phyloP scores from a whole-genome alignment of 2,888 invertebrate genomes.

The Nycteola revayana region DNA sequence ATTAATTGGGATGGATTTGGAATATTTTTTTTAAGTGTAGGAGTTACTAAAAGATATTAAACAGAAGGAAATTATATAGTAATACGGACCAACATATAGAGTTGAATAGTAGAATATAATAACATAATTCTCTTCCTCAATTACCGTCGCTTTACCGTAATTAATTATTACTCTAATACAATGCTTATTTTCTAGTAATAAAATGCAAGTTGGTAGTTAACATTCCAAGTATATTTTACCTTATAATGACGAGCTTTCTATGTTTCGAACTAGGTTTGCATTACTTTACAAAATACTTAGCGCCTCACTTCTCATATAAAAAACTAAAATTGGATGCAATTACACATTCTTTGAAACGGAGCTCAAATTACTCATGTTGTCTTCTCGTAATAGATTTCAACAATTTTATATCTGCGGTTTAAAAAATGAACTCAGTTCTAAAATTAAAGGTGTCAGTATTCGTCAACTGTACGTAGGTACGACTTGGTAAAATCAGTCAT shows the following conservation, averaged over 20 bases:
- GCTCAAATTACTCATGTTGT: slow-evolving; percentile 54
- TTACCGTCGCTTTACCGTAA: too few relatives aligned
- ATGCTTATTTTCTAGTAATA: too few relatives aligned
- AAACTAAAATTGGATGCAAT: slow-evolving; percentile 65
- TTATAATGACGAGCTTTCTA: slow-evolving; percentile 35
- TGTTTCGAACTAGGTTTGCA: slow-evolving; percentile 32
- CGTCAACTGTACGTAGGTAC: slow-evolving; percentile 3
- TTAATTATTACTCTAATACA: too few relatives aligned
- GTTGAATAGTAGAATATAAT: too few relatives aligned
- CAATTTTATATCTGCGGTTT: slow-evolving; percentile 26
- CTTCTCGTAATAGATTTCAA: slow-evolving; percentile 48
- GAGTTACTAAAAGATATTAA: too few relatives aligned
- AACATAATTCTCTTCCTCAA: too few relatives aligned
- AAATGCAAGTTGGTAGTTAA: too few relatives aligned
- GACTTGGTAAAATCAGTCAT: slow-evolving; percentile 24
- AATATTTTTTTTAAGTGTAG: too few relatives aligned
- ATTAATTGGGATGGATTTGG: too few relatives aligned
- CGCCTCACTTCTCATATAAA: slow-evolving; percentile 17
- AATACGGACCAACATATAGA: too few relatives aligned
- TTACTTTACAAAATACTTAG: slow-evolving; percentile 26
- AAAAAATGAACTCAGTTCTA: background rate
- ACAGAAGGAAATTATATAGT: too few relatives aligned
- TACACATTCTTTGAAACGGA: slow-evolving; percentile 52
- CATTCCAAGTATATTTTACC: too few relatives aligned
- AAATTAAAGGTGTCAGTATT: slow-evolving; percentile 1